Conservation (phyloP, 1,140 invertebrate species). For the Drosophila watanabei region DNA sequence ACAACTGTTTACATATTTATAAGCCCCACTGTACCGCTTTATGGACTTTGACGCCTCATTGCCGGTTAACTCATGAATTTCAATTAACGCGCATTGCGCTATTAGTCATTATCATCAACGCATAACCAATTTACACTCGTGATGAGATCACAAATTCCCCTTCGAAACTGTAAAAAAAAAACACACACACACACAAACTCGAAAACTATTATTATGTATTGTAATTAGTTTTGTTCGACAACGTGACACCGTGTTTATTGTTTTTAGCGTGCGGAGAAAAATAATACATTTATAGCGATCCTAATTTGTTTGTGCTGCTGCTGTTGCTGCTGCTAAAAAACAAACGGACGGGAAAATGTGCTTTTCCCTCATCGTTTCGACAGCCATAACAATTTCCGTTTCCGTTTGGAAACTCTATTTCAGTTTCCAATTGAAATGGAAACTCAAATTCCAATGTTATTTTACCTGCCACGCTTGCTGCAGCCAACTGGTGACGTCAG, state of each 20-base stretch:
- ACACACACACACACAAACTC: neutral
- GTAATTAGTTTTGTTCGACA: constrained; percentile 77
- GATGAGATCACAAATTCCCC: constrained; percentile 68
- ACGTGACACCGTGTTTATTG: constrained; percentile 78
- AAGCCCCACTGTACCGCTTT: constrained; percentile 17
- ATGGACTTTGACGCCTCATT: constrained; percentile 35
- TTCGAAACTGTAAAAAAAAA: neutral
- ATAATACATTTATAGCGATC: constrained; percentile 68
- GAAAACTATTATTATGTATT: constrained; percentile 48
- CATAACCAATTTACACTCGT: constrained; percentile 70
- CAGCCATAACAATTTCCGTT: constrained; percentile 69
- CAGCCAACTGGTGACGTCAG: constrained; percentile 50
- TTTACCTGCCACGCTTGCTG: constrained; percentile 57
- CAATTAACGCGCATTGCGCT: constrained; percentile 60
- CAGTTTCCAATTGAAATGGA: constrained; percentile 10
- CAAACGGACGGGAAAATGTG: constrained; percentile 48
- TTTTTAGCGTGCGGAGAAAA: constrained; percentile 63
- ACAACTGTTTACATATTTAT: constrained; percentile 3
- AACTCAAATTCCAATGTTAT: constrained; percentile 48
- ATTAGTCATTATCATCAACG: constrained; percentile 71
- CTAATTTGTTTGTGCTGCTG: constrained; percentile 70
- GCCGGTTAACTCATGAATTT: constrained; percentile 55
- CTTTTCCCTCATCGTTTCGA: constrained; percentile 59
- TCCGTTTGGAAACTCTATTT: constrained; percentile 53
- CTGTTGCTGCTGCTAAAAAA: constrained; percentile 43